Conservation (phyloP, 2,888 invertebrate species). For the Opisthograptis luteolata region DNA sequence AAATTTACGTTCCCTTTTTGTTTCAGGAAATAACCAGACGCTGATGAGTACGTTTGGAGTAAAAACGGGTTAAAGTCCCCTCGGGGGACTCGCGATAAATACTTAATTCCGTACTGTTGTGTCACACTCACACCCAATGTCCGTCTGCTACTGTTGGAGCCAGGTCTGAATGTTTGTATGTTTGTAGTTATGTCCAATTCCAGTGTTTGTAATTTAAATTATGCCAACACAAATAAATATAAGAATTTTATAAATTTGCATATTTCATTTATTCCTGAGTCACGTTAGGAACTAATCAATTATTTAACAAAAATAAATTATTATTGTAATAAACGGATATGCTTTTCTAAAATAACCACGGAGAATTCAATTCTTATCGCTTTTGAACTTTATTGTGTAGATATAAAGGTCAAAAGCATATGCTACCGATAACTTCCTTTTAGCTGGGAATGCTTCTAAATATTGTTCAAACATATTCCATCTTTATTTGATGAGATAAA, state of each 20-base stretch:
- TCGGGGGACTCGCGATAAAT: constrained; percentile 42
- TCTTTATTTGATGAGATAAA: background rate
- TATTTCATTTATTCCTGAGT: constrained; percentile 68
- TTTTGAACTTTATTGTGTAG: constrained; percentile 8
- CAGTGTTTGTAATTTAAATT: constrained; percentile 68
- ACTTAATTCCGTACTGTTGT: constrained; percentile 45
- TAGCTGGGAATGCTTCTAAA: constrained; percentile 1
- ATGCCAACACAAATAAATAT: constrained; percentile 69
- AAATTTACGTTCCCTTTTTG: constrained; percentile 2
- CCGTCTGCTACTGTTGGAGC: constrained; percentile 69
- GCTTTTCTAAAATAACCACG: constrained; percentile 24
- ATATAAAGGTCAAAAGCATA: constrained; percentile 6
- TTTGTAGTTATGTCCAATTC: constrained; percentile 72
- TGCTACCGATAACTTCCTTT: background rate
- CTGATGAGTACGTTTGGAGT: constrained; percentile 39
- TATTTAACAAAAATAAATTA: constrained; percentile 43
- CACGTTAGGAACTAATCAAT: constrained; percentile 46
- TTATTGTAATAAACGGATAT: constrained; percentile 30
- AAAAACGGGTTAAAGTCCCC: constrained; percentile 56
- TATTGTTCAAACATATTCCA: background rate
- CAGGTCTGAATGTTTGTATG: constrained; percentile 68
- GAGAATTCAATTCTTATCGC: background rate
- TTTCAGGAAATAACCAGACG: constrained; percentile 69
- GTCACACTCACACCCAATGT: constrained; percentile 60
- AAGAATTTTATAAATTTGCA: constrained; percentile 68